phyloP scores from a whole-genome alignment of 1,140 invertebrate genomes.

The Hesperophylax magnus region DNA sequence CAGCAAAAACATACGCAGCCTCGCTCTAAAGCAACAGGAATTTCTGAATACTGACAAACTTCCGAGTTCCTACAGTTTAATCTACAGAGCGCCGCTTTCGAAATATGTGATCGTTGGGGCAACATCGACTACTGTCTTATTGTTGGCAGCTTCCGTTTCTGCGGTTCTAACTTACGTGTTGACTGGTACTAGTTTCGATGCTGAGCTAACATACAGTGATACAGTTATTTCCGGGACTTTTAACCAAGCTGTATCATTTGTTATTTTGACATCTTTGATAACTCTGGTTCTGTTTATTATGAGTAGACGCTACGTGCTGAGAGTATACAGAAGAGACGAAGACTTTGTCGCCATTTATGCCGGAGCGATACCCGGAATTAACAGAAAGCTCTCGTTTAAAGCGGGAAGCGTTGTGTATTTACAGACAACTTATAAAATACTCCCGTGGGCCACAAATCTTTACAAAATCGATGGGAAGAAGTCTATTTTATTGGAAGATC shows the following conservation, averaged over 20 bases:
- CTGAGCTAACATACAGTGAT: not conserved
- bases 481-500: slow-evolving; percentile 15
- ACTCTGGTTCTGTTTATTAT: not conserved
- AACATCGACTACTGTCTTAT: not conserved
- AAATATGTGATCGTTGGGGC: not conserved
- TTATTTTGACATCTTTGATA: not conserved
- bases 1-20: not conserved
- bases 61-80: slow-evolving; percentile 22
- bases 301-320: slow-evolving; percentile 21
- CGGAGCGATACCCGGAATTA: slow-evolving; percentile 5
- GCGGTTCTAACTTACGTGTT: not conserved
- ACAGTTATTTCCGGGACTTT: not conserved
- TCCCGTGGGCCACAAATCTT: not conserved
- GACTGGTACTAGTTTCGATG: not conserved
- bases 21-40: not conserved
- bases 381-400: slow-evolving; percentile 13
- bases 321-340: slow-evolving; percentile 34
- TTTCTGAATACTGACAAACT: slow-evolving; percentile 29
- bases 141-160: not conserved
- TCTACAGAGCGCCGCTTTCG: slow-evolving; percentile 40
- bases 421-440: not conserved
- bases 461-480: slow-evolving; percentile 13
- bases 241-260: not conserved
- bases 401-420: slow-evolving; percentile 3
- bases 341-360: slow-evolving; percentile 37